phyloP scores from a whole-genome alignment of 2,113 vertebrate genomes.

The Tonatia bakeri region DNA sequence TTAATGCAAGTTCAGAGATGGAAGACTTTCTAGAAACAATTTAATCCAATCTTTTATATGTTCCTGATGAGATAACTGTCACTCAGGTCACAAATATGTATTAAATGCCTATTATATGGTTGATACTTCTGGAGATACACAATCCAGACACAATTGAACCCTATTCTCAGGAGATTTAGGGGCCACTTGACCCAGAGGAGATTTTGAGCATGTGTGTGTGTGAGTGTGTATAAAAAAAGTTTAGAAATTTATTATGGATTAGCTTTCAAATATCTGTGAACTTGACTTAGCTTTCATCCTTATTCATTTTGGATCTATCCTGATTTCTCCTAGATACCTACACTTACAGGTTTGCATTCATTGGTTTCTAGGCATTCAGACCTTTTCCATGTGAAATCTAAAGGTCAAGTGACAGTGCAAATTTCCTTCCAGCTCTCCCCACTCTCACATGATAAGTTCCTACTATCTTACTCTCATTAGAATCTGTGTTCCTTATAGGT shows the following conservation, averaged over 20 bases:
- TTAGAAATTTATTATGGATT: background rate
- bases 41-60: background rate
- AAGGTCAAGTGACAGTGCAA: background rate
- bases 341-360: background rate
- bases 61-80: background rate
- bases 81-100: background rate
- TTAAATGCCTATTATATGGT: background rate
- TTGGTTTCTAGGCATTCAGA: background rate
- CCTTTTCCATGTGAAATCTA: background rate
- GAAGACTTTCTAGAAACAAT: background rate
- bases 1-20: background rate
- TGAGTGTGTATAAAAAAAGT: background rate
- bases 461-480: background rate
- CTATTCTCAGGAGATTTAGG: background rate
- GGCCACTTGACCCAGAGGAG: background rate
- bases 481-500: background rate
- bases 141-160: background rate
- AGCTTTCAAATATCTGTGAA: background rate
- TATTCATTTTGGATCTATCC: background rate
- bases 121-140: background rate
- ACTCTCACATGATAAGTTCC: background rate
- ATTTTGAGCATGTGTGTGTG: background rate
- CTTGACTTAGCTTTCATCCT: background rate
- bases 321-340: background rate
- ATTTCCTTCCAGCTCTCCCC: background rate